Base-by-base conservation (phyloP, 2,113 vertebrate genomes). In the Oncorhynchus keta region DNA sequence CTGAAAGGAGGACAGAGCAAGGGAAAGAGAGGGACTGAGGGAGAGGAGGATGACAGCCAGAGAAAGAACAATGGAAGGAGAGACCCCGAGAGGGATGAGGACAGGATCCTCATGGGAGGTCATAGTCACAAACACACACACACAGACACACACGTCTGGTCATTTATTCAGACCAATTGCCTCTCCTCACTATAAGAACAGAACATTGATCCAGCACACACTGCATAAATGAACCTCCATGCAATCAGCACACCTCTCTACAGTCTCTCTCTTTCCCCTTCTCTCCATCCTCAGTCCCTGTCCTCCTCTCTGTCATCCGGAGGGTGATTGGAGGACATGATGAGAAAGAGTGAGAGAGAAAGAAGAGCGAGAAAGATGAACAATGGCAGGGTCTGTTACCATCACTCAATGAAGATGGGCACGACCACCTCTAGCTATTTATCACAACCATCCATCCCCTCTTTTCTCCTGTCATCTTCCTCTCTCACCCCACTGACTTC, bases 391-490 rank as follows among this genome's bases (percentile, higher is more conserved):
- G 51, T 45, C 73, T 65, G 18, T 70, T 59, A 3, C 61, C 61
- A 64, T 64, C 61, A n/a, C 61, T 24, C 24, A 9, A 64, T 64
- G 61, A 26, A 64, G 61, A 64, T 26, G 11, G 61, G 24, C 61
- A 64, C 3, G n/a, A 8, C 61, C 16, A 22, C 61, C 61, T 64
- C 61, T 26, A 22, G 61, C n/a, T 22, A 8, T 11, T 24, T 64
- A 8, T 9, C 61, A 8, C 61, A 26, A 45, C 39, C 39, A 45
- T 11, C 39, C 39, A 45, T 45, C 35, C 65, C 48, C 48, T 20
- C 30, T 75, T 68, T 57, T 80, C 79, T 68, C 70, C 79, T 80
- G 74, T 45, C 32, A 2, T 45, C 18, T 30, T 16, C 61, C 24
- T 51, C 73, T 68, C 66, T 49, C 62, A 65, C 62, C 39, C 55